Conservation (phyloP, 2,888 invertebrate species). For the Napeogenes sylphis region DNA sequence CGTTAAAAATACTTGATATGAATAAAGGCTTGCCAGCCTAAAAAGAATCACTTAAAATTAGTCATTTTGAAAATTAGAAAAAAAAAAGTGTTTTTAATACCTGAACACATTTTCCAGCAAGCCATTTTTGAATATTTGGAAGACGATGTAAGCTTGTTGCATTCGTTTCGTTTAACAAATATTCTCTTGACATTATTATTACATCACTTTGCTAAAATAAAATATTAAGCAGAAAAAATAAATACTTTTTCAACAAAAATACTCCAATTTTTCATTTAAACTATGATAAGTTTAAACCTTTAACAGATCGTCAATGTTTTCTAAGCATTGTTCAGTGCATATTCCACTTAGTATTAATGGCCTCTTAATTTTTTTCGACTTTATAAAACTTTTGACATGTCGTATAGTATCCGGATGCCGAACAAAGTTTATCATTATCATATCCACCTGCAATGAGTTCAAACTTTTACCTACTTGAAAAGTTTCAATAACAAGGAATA, state of each 20-base stretch:
- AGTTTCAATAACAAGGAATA: not conserved
- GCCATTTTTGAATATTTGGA: constrained; percentile 52
- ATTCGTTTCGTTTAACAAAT: constrained; percentile 51
- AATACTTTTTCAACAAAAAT: not conserved
- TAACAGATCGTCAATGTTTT: constrained; percentile 50
- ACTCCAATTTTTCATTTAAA: no score
- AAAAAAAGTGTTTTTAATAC: constrained; percentile 34
- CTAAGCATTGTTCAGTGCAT: constrained; percentile 50
- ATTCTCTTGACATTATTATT: constrained; percentile 54
- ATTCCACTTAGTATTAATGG: constrained; percentile 47
- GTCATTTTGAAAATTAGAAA: no score
- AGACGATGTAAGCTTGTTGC: constrained; percentile 38
- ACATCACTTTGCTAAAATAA: constrained; percentile 53
- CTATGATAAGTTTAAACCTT: constrained; percentile 33
- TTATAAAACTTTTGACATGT: constrained; percentile 38
- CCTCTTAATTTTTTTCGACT: constrained; percentile 23
- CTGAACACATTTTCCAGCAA: constrained; percentile 56
- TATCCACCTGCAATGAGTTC: constrained; percentile 38
- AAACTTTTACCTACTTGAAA: no score
- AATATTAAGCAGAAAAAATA: not conserved
- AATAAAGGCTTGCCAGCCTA: constrained; percentile 59
- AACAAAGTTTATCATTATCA: constrained; percentile 43
- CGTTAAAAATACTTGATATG: constrained; percentile 48
- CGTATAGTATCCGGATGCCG: constrained; percentile 36
- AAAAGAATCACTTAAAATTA: constrained; percentile 20